phyloP scores from a whole-genome alignment of 30 jellyfish, hydroid and myxozoan genomes.

The Aurelia aurita region DNA sequence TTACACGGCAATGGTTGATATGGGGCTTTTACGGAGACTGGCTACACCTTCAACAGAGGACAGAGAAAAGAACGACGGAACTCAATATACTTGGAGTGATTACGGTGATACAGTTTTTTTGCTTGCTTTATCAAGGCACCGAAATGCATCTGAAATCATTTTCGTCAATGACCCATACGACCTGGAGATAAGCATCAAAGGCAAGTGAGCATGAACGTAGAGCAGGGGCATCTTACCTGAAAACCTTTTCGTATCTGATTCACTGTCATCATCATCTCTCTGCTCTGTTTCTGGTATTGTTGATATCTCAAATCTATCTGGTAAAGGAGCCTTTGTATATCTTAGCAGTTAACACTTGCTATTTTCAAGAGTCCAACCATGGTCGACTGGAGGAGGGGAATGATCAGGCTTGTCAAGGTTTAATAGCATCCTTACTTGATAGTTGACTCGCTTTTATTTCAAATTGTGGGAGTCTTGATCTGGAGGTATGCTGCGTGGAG shows the following conservation, averaged over 20 bases:
- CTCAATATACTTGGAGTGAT: slow-evolving; percentile 38
- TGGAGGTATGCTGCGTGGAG: slow-evolving; percentile 52
- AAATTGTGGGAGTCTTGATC: slow-evolving; percentile 43
- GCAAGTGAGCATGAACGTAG: slow-evolving; percentile 24
- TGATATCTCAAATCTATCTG: slow-evolving; percentile 23
- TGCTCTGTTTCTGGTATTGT: slow-evolving; percentile 22
- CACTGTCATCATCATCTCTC: slow-evolving; percentile 51
- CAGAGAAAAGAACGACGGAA: slow-evolving; percentile 38
- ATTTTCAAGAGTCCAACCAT: slow-evolving; percentile 46
- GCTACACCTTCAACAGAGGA: slow-evolving; percentile 36
- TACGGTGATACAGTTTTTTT: slow-evolving; percentile 18
- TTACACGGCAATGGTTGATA: slow-evolving; percentile 45
- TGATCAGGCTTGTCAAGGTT: slow-evolving; percentile 44
- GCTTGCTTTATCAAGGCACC: too few species aligned
- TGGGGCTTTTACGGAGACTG: slow-evolving; percentile 37
- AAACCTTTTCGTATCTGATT: slow-evolving; percentile 27
- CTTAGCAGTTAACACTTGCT: slow-evolving; percentile 37
- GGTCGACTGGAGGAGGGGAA: slow-evolving; percentile 40
- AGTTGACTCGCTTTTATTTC: slow-evolving; percentile 43
- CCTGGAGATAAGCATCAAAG: slow-evolving; percentile 24
- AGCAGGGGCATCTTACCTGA: slow-evolving; percentile 32
- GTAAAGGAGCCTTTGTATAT: slow-evolving; percentile 29
- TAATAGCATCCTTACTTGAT: slow-evolving; percentile 39
- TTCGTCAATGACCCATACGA: slow-evolving; percentile 28
- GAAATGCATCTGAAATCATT: slow-evolving; percentile 18